Conservation (phyloP, 2,113 vertebrate genomes). For the Indri indri region DNA sequence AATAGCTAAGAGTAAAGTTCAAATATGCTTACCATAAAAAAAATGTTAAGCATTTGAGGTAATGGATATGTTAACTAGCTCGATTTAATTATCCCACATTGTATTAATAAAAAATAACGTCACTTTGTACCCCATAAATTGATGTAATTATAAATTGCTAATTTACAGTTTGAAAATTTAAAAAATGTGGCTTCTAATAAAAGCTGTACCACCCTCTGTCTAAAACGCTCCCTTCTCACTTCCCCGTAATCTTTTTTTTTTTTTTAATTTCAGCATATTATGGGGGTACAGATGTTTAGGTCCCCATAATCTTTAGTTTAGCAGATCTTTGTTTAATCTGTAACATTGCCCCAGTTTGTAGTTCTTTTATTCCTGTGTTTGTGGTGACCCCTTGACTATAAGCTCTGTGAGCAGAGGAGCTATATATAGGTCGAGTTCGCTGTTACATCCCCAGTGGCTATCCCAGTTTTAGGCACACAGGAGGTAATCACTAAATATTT, state of each 20-base stretch:
- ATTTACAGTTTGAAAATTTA: neutral
- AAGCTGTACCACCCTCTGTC: neutral
- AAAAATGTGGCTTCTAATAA: neutral
- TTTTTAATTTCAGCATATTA: too few relatives aligned
- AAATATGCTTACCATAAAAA: neutral
- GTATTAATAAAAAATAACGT: neutral
- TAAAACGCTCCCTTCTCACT: neutral
- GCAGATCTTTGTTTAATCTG: neutral
- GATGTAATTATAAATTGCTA: neutral
- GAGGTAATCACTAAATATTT: neutral
- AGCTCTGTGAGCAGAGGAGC: neutral
- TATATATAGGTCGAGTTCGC: neutral
- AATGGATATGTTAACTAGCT: neutral
- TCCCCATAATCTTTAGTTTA: neutral
- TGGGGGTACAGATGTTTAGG: too few relatives aligned
- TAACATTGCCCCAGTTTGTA: neutral
- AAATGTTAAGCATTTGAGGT: neutral
- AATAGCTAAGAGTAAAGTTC: neutral
- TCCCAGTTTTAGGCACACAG: neutral
- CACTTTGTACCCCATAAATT: neutral
- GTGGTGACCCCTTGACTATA: neutral
- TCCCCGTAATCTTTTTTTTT: too few relatives aligned
- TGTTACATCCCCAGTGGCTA: neutral
- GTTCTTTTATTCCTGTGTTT: neutral
- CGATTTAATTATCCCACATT: neutral